Evolutionary conservation across 2,113 vertebrate species (phyloP).

Genomic region (Hystrix brachyura): DNA sequence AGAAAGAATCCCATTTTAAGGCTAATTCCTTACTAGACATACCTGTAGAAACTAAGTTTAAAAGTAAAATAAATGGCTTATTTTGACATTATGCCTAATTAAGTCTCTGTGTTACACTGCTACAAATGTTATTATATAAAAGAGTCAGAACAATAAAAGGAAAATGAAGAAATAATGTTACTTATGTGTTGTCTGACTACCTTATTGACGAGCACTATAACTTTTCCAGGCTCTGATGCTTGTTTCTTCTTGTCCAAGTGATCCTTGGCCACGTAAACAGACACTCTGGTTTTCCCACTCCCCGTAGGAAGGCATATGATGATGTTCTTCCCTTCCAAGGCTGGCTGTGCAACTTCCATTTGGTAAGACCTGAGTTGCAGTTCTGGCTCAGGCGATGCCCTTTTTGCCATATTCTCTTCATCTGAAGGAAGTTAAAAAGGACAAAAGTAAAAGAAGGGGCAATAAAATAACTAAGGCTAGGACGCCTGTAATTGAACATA

Average conservation of each 20-base stretch:
- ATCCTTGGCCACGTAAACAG: conserved; percentile 95
- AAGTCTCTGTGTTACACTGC: not conserved
- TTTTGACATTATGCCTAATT: conserved; percentile 1
- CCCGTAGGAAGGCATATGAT: conserved; percentile 98
- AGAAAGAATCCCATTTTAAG: conserved; percentile 26
- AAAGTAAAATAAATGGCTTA: conserved; percentile 51
- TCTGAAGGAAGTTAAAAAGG: conserved; percentile 77
- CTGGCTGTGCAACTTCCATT: conserved; percentile 94
- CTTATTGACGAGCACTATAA: conserved; percentile 97
- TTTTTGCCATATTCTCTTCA: conserved; percentile 78
- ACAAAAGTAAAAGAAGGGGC: conserved; percentile 2
- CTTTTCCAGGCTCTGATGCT: conserved; percentile 90
- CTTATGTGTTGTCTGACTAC: conserved; percentile 83
- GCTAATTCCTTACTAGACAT: not conserved
- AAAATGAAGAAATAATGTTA: not conserved
- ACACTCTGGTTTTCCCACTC: conserved; percentile 97
- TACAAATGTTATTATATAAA: not conserved
- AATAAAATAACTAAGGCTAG: not conserved
- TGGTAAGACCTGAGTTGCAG: conserved; percentile 95
- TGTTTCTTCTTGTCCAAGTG: conserved; percentile 93
- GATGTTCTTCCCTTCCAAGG: conserved; percentile 95
- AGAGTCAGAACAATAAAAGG: not conserved
- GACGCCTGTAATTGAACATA: not conserved
- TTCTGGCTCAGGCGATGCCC: conserved; percentile 86
- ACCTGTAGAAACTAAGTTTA: conserved; percentile 8